Percentiles rank a stretch among this genome's conserved stretches.
Evolutionary conservation across 2,888 invertebrate genomes (phyloP).

Genomic region (Eutolmus rufibarbis): DNA sequence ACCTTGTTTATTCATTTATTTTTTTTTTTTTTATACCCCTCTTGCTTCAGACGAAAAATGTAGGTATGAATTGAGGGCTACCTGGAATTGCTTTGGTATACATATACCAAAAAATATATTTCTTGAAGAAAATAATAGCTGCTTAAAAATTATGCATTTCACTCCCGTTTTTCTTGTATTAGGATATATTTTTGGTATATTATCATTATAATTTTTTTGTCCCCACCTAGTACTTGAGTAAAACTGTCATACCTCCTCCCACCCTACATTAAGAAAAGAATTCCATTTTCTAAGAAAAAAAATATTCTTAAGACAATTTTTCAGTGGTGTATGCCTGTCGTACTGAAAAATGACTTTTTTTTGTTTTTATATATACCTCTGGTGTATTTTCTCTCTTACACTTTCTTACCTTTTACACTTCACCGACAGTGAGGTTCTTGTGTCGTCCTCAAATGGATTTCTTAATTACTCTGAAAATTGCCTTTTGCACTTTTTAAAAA

Average conservation of each 20-base stretch:
- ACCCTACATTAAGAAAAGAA: neutral
- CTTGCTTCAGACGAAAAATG: neutral
- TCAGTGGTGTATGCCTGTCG: neutral
- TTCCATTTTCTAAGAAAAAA: neutral
- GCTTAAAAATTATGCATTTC: neutral
- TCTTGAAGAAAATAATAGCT: neutral
- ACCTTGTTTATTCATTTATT: neutral
- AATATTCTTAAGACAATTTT: neutral
- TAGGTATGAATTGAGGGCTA: neutral
- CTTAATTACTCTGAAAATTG: neutral
- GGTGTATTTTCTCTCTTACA: neutral
- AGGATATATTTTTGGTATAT: neutral
- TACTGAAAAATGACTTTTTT: neutral
- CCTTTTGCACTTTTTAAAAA: neutral
- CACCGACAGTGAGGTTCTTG: neutral
- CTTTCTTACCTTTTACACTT: neutral
- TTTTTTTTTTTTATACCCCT: neutral
- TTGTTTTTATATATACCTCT: no score
- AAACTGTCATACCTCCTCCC: no score
- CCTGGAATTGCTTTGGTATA: neutral
- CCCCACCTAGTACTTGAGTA: no score
- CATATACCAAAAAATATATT: neutral
- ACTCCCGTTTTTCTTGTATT: neutral
- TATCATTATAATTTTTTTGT: neutral
- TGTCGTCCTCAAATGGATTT: neutral